Conservation (phyloP, 2,888 invertebrate genomes). For the Cosmia pyralina region DNA sequence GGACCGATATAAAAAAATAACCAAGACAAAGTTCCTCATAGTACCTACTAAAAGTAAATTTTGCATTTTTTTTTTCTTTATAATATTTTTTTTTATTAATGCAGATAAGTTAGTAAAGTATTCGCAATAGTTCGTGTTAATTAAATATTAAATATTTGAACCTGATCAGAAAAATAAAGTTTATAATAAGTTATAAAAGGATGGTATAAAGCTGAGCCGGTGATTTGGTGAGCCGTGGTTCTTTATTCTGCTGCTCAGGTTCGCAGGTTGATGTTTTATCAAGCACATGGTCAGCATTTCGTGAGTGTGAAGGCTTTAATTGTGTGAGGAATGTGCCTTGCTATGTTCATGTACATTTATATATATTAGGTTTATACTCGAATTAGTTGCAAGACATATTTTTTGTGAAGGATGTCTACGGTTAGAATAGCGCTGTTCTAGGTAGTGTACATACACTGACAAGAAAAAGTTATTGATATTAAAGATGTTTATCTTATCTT, state of each 20-base stretch:
- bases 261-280: slow-evolving; percentile 85
- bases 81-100: slow-evolving; percentile 85
- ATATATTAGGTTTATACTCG: slow-evolving; percentile 89
- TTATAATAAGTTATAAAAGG: slow-evolving; percentile 3
- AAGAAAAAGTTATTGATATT: slow-evolving; percentile 86
- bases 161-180: slow-evolving; percentile 73
- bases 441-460: slow-evolving; percentile 78
- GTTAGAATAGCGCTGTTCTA: slow-evolving; percentile 86
- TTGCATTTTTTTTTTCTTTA: slow-evolving; percentile 85
- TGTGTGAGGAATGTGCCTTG: slow-evolving; percentile 91
- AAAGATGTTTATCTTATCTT: slow-evolving; percentile 90
- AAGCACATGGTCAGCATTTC: slow-evolving; percentile 85
- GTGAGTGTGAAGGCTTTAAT: slow-evolving; percentile 86
- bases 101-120: slow-evolving; percentile 87
- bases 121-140: slow-evolving; percentile 78
- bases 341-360: slow-evolving; percentile 85
- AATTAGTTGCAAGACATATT: slow-evolving; percentile 90
- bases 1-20: slow-evolving; percentile 81
- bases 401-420: slow-evolving; percentile 88
- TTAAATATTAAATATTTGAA: slow-evolving; percentile 70
- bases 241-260: slow-evolving; percentile 76
- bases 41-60: slow-evolving; percentile 90
- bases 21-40: slow-evolving; percentile 90
- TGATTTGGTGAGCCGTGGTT: slow-evolving; percentile 37
- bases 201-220: slow-evolving; percentile 33